Evolutionary conservation across 2,888 invertebrate species (phyloP).

Genomic region (Tanypteryx hageni): DNA sequence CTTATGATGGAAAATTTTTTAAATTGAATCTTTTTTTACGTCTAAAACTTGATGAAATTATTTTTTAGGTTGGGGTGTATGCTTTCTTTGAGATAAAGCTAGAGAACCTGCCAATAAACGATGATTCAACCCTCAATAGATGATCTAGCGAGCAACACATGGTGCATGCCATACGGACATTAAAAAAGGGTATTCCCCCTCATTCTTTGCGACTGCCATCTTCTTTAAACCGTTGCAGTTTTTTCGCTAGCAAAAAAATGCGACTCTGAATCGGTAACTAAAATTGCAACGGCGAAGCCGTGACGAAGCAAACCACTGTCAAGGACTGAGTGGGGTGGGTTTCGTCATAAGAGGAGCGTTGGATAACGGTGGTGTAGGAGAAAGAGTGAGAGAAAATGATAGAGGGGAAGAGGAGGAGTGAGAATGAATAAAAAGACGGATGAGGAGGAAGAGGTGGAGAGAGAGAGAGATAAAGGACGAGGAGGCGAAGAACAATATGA

Average conservation of each 20-base stretch:
- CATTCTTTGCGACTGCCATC: neutral
- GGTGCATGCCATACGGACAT: no score
- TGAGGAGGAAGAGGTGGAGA: neutral
- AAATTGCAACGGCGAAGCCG: constrained; percentile 15
- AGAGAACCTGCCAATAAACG: no score
- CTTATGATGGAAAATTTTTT: no score
- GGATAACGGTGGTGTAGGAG: neutral
- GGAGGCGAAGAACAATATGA: no score
- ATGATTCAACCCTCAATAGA: no score
- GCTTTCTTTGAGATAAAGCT: no score
- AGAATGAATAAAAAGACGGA: neutral
- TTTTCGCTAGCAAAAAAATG: neutral
- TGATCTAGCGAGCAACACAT: no score
- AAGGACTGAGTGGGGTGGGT: neutral
- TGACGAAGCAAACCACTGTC: constrained; percentile 17
- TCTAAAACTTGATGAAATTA: no score
- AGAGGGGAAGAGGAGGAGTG: neutral
- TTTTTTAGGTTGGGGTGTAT: no score
- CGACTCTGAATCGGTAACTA: neutral
- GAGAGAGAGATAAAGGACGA: no score
- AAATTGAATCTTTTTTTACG: no score
- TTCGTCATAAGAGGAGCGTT: neutral
- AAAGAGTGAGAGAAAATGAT: neutral
- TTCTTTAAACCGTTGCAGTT: constrained; percentile 20
- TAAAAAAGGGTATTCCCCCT: neutral